A percentile compares a stretch with the other conserved stretches of the same genome.
These are phyloP conservation scores for Chaenogobius annularis DNA, from an alignment of 2,113 vertebrate genomes.

Conservation along the genomic window DNA sequence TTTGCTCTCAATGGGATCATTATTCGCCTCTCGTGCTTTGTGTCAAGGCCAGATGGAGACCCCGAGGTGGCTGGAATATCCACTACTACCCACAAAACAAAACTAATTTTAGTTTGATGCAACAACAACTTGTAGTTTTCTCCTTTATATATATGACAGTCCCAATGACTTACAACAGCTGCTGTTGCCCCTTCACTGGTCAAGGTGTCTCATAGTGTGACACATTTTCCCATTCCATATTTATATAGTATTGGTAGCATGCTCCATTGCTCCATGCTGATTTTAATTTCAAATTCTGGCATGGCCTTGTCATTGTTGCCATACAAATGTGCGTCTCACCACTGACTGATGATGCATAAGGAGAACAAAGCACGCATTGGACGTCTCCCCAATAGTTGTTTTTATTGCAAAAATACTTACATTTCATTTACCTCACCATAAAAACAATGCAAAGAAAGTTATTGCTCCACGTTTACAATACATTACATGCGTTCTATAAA, in stretches of 20 bases:
- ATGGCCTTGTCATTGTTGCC: slow-evolving; percentile 9
- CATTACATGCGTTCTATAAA: slow-evolving; percentile 10
- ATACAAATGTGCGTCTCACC: slow-evolving; percentile 4
- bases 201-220: neutral
- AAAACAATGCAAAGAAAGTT: slow-evolving; percentile 10
- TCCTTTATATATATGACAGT: neutral
- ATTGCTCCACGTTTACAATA: slow-evolving; percentile 17
- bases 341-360: slow-evolving; percentile 8
- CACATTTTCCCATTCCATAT: slow-evolving; percentile 1
- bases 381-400: neutral
- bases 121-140: neutral
- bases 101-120: neutral
- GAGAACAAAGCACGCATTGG: neutral
- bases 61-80: slow-evolving; percentile 22
- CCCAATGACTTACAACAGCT: neutral
- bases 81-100: neutral
- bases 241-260: slow-evolving; percentile 6
- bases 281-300: slow-evolving; percentile 10
- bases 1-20: slow-evolving; percentile 35
- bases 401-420: neutral
- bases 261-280: slow-evolving; percentile 1
- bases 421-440: neutral
- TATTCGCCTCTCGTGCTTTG: slow-evolving; percentile 25
- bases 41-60: slow-evolving; percentile 11
- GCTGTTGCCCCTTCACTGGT: neutral